Percentiles rank a stretch among this genome's conserved stretches.
Conservation (phyloP, 2,888 invertebrate species). For the Mactromeris polynyma region DNA sequence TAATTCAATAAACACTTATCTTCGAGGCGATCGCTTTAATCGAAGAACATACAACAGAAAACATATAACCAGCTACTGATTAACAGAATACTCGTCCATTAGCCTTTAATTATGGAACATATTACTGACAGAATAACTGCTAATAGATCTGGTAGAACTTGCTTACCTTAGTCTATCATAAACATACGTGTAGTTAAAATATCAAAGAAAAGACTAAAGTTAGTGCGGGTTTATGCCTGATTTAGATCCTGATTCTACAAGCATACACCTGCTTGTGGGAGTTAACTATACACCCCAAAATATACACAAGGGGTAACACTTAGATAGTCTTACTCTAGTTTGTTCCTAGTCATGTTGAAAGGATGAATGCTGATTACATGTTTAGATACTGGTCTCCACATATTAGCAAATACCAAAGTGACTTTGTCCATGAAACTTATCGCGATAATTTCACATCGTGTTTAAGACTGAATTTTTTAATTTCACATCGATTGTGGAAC, state of each 20-base stretch:
- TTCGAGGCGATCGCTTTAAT: too few species aligned
- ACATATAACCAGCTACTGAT: not conserved
- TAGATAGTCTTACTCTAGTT: too few species aligned
- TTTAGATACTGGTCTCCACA: too few species aligned
- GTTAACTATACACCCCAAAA: not conserved
- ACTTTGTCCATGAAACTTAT: too few species aligned
- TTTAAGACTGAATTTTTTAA: too few species aligned
- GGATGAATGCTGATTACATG: too few species aligned
- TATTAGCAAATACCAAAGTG: too few species aligned
- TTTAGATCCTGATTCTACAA: not conserved
- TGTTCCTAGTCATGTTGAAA: too few species aligned
- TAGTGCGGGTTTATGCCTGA: not conserved
- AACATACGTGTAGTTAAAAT: not conserved
- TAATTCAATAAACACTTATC: too few species aligned
- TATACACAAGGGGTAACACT: not conserved
- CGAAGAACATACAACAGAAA: too few species aligned
- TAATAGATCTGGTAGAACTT: not conserved
- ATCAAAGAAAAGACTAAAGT: not conserved
- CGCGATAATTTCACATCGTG: too few species aligned
- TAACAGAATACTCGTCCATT: not conserved
- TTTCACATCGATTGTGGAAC: too few species aligned
- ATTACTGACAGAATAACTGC: not conserved
- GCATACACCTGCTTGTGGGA: not conserved
- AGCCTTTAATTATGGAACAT: not conserved
- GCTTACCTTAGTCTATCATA: not conserved